Conservation (phyloP, 2,797 vertebrate species). For the Mallotus villosus region DNA sequence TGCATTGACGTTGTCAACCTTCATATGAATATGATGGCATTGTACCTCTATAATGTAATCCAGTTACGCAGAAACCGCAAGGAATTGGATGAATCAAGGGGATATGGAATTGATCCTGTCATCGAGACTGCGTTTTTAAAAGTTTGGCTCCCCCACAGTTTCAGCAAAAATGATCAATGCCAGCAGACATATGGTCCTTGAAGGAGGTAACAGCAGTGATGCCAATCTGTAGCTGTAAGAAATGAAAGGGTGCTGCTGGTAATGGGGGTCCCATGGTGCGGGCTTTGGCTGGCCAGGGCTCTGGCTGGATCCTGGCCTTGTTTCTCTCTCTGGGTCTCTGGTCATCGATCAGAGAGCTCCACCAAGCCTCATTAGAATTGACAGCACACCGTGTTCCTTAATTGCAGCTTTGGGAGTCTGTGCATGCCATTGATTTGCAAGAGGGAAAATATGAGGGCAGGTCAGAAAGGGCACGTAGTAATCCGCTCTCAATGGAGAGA, state of each 20-base stretch:
- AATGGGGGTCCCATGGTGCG: no score
- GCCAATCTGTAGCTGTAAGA: neutral
- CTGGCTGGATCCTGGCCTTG: neutral
- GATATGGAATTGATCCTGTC: no score
- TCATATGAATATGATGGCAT: neutral
- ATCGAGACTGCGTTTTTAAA: no score
- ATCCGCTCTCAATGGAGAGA: neutral
- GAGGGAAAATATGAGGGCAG: conserved; percentile 31
- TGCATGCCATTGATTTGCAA: conserved; percentile 38
- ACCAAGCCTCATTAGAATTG: conserved; percentile 28
- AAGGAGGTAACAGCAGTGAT: neutral
- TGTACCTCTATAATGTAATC: neutral
- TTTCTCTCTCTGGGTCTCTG: neutral
- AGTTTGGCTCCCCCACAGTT: no score
- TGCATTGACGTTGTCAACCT: neutral
- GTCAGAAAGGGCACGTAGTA: conserved; percentile 22
- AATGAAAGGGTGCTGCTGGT: neutral
- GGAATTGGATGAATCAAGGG: no score
- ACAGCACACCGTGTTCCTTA: conserved; percentile 32
- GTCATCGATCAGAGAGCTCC: conserved; percentile 39
- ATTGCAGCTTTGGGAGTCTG: conserved; percentile 32
- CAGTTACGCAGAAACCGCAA: no score
- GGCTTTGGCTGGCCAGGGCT: neutral
- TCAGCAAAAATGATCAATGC: neutral
- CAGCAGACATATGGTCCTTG: neutral